Conservation (phyloP, 2,888 invertebrate species). For the Diogma glabrata region DNA sequence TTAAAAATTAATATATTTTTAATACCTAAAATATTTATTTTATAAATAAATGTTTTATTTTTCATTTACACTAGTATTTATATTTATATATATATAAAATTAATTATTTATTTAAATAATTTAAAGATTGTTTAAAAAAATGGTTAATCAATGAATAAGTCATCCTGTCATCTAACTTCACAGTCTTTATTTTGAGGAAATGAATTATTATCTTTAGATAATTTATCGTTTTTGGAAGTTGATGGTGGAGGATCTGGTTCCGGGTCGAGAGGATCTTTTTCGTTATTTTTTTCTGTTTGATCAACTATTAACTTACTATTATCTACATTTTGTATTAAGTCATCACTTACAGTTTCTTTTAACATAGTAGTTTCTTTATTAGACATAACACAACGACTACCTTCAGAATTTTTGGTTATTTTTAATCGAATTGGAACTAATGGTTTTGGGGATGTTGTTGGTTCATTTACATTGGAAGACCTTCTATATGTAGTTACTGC, state of each 20-base stretch:
- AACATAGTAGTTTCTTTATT: background rate
- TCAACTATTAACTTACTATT: conserved; percentile 8
- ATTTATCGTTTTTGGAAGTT: background rate
- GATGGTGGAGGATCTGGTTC: conserved; percentile 8
- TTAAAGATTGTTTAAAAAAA: conserved; percentile 6
- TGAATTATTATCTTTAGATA: conserved; percentile 24
- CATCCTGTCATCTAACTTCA: conserved; percentile 73
- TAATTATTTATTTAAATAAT: conserved; percentile 3
- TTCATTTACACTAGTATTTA: too few species aligned
- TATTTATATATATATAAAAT: conserved; percentile 5
- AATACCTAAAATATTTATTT: too few species aligned
- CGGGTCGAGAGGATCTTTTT: conserved; percentile 1
- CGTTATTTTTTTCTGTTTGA: conserved; percentile 1
- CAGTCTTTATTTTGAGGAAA: conserved; percentile 65
- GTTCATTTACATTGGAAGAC: conserved; percentile 9
- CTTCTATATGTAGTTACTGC: conserved; percentile 38
- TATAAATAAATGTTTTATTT: background rate
- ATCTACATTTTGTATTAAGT: too few species aligned
- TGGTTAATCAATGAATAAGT: conserved; percentile 5
- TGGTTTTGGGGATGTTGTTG: conserved; percentile 31
- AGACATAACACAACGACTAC: conserved; percentile 43
- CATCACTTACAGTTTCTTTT: background rate
- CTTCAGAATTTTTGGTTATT: conserved; percentile 68
- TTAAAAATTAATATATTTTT: background rate
- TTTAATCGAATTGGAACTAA: conserved; percentile 74